Evolutionary conservation across 2,113 vertebrate species (phyloP).

Genomic region (Colius striatus): DNA sequence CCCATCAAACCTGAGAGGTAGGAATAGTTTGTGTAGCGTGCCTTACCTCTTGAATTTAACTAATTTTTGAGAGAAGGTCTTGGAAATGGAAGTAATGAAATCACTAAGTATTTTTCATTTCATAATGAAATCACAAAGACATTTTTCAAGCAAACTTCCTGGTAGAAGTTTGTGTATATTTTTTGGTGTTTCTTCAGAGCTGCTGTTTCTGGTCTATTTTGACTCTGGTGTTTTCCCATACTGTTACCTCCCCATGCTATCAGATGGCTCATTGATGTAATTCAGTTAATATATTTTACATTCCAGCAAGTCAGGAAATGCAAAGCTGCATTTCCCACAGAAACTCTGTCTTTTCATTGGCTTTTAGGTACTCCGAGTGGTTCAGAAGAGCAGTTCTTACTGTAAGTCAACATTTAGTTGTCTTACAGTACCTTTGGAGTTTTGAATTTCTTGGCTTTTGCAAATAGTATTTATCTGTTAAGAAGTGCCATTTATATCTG

Average conservation of each 20-base stretch:
- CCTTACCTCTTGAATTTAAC: background rate
- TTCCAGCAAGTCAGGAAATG: background rate
- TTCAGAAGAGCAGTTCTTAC: background rate
- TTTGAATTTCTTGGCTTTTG: conserved; percentile 5
- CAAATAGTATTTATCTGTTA: background rate
- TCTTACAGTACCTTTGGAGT: background rate
- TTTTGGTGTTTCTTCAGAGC: background rate
- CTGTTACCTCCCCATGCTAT: background rate
- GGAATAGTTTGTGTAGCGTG: background rate
- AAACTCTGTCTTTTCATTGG: background rate
- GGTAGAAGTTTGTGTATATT: background rate
- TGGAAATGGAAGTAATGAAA: background rate
- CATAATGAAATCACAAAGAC: background rate
- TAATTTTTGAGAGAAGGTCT: background rate
- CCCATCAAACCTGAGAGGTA: background rate
- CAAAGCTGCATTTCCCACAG: background rate
- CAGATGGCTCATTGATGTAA: background rate
- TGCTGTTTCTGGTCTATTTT: background rate
- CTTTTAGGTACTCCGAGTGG: background rate
- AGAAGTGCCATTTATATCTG: background rate
- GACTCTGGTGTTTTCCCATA: background rate
- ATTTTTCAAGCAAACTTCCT: background rate
- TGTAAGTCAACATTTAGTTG: background rate
- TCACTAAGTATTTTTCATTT: background rate
- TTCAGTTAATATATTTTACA: conserved; percentile 28